Evolutionary conservation across 2,888 invertebrate species (phyloP).

Genomic region (Caenorhabditis uteleia): DNA sequence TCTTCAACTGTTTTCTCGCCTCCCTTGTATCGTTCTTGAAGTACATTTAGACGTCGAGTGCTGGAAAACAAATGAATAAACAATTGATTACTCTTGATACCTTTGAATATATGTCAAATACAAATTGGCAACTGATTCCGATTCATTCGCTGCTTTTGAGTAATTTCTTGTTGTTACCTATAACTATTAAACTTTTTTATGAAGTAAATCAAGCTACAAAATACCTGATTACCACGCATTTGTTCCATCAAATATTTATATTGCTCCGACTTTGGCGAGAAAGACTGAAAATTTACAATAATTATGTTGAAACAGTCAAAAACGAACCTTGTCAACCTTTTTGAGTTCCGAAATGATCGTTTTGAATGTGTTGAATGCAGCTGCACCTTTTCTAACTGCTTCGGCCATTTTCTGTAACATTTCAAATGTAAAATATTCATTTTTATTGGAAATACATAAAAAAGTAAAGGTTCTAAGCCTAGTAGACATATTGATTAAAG

Average conservation of each 20-base stretch:
- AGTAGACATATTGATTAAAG: too few relatives aligned
- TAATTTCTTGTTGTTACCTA: slow-evolving; percentile 50
- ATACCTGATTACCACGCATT: slow-evolving; percentile 51
- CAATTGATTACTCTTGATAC: slow-evolving; percentile 10
- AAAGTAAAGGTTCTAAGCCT: too few relatives aligned
- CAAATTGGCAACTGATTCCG: slow-evolving; percentile 56
- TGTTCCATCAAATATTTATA: slow-evolving; percentile 52
- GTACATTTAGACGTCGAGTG: slow-evolving; percentile 52
- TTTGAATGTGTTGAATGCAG: slow-evolving; percentile 50
- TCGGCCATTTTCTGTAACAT: slow-evolving; percentile 23
- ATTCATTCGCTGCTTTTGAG: slow-evolving; percentile 57
- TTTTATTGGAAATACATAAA: slow-evolving; percentile 1
- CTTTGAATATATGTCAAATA: slow-evolving; percentile 62
- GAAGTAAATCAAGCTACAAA: not conserved
- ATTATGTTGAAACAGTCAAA: slow-evolving; percentile 1
- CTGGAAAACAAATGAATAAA: slow-evolving; percentile 21
- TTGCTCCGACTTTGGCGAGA: slow-evolving; percentile 44
- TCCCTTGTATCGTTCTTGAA: slow-evolving; percentile 59
- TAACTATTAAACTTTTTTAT: not conserved
- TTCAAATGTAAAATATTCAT: too few relatives aligned
- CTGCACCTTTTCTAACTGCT: slow-evolving; percentile 13
- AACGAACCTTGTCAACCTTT: slow-evolving; percentile 54
- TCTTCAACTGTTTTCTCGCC: slow-evolving; percentile 62
- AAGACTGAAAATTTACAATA: slow-evolving; percentile 29
- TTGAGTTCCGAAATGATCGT: slow-evolving; percentile 53